Base-by-base conservation (phyloP, 2,113 vertebrate genomes). In the Panthera uncia region DNA sequence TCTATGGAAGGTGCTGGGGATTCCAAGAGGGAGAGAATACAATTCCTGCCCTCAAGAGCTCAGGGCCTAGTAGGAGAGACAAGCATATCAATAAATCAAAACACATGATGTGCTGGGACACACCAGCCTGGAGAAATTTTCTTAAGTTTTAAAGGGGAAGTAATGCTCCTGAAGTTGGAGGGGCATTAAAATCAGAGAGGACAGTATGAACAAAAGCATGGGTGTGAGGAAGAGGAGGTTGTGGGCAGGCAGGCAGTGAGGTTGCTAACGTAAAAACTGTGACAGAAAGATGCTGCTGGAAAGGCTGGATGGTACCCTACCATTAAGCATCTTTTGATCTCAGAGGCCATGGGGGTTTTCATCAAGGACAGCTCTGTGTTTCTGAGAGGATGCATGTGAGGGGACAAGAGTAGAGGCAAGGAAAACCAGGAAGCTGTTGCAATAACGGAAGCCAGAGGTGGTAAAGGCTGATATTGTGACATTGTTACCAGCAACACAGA, bases 121-220 rank as follows among this genome's bases (percentile, higher is more conserved):
- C 5, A 66, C 55, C 36, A 66, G 25, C 66, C 33, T 33, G 12
- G 41, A 25, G 45, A 33, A 74, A 52, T 69, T 79, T 73, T 45
- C 81, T 84, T 79, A 52, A 52, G 25, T 91, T 94, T 92, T 92
- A 86, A 87, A 96, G n/a, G 16, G 55, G 69, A 96, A 90, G 45
- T n/a, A 4, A n/a, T 71, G 68, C 61, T 93, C 48, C 36, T 19
- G 18, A 55, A n/a, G 52, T 11, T 33, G 33, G 61, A 83, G 52
- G 27, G 10, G 6, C 50, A 66, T 84, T 83, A 52, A 83, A 86
- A 36, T 91, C 55, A 82, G 23, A 93, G 65, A 82, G 48, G 31
- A 50, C 50, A 61, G 41, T 23, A 63, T 27, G 23, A 81, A 61
- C 27, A 45, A 52, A 65, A 61, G 29, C 48, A 19, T 7, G 6